Base-by-base conservation (phyloP, 2,888 invertebrate species). In the Oscheius onirici region DNA sequence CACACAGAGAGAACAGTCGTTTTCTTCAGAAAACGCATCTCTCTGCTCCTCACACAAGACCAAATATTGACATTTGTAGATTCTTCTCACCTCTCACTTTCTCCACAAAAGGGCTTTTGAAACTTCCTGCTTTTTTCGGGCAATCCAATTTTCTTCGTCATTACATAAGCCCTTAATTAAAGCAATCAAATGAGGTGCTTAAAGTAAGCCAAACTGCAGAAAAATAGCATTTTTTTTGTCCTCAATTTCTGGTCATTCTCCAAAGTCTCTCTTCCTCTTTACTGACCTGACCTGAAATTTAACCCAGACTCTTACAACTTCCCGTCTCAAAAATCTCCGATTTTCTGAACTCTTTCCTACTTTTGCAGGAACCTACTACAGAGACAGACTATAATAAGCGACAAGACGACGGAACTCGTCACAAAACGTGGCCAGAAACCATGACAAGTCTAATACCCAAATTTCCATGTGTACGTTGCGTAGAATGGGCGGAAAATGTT, bases 401-500 rank as follows among this genome's bases (percentile, higher is more conserved):
- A 41, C 22, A 43, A 63, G 46, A 20, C 46, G 44, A 13, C 49
- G 24, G 44, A 24, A n/a, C n/a, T n/a, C n/a, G n/a, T n/a, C n/a
- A n/a, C n/a, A n/a, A 13, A 63, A 34, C 34, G 34, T 34, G 34
- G 34, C 34, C 34, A 34, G 34, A 3, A 6, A 8, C 34, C 34
- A 34, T 34, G 34, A 34, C 34, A 34, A 34, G 34, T 8, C 34
- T 63, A 46, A 63, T 63, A 26, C 63, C 63, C 46, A 63, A 49
- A 49, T 63, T 63, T 49, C 63, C 63, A 6, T 63, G 63, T 49
- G 63, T 63, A 63, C n/a, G 63, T 63, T 6, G 8, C 24, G 54
- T 34, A 34, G 34, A 34, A 3, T 34, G 34, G 34, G 34, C 34
- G 34, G 34, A 8, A 34, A 46, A 46, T 20, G n/a, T n/a, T n/a